Evolutionary conservation across 1,140 invertebrate species (phyloP), one percentile per base, ranked within the genome.

Genomic region (Drosophila takahashii): DNA sequence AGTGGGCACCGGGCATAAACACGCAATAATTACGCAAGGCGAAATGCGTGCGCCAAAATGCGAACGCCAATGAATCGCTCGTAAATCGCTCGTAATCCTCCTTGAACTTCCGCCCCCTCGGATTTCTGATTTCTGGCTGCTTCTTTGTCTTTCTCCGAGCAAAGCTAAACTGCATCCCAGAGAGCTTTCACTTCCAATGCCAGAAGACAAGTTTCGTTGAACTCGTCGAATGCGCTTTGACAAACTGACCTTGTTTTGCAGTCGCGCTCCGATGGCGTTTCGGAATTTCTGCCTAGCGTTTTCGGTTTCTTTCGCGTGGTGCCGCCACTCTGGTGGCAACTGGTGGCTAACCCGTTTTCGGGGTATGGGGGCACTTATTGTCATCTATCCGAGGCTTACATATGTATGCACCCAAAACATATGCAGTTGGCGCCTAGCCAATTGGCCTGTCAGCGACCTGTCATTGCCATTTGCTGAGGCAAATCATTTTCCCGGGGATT

Each of bases 181-280:
- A 51, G 57, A 87, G 84, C 84, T 83, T 83, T 89, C 67, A 59
- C 70, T 70, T 42, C 67, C 81, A 86, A 75, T 86, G 73, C 65
- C 79, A 69, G 54, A 37, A 37, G 26, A 51, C 52, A 76, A 54
- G 74, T 83, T 87, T 64, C 79, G 57, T 89, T 89, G 70, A 89
- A 89, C 84, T 60, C 62, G 59, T n/a, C 27, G 61, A 57, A 51
- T 81, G 79, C 48, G 69, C 75, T 77, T 78, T 86, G 70, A 44
- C 75, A 59, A 64, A 66, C 59, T 87, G 83, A 87, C 83, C 84
- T 89, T 87, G 84, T 87, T 87, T 87, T 54, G 42, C 48, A 60
- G 36, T 78, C 42, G 64, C 73, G 77, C 79, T 87, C 64, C 44
- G 67, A 32, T 57, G 67, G 53, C 64, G 64, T 60, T 71, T 47